phyloP scores from a whole-genome alignment of 2,888 invertebrate genomes.

The Phania funesta region DNA sequence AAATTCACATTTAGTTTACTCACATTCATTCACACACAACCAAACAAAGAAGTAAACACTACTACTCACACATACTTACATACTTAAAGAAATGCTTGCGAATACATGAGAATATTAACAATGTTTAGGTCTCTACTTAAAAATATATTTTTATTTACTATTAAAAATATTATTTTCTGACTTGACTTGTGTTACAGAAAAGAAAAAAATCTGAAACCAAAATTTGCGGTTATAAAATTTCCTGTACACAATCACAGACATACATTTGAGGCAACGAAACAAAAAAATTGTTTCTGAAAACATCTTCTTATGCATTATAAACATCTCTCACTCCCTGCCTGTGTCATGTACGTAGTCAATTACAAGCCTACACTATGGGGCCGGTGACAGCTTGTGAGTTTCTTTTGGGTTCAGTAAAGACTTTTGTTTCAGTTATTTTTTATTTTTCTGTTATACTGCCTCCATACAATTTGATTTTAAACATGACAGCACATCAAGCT shows the following conservation, averaged over 20 bases:
- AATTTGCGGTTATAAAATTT: slow-evolving; percentile 57
- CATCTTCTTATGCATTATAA: slow-evolving; percentile 9
- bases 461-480: slow-evolving; percentile 8
- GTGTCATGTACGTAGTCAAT: background rate
- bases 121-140: background rate
- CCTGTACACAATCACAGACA: slow-evolving; percentile 1
- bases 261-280: background rate
- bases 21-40: background rate
- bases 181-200: slow-evolving; percentile 33
- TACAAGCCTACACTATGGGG: background rate
- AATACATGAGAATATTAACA: background rate
- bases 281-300: background rate
- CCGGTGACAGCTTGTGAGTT: slow-evolving; percentile 9
- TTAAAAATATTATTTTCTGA: slow-evolving; percentile 43
- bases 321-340: background rate
- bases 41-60: no score
- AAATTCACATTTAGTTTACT: background rate
- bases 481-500: slow-evolving; percentile 9
- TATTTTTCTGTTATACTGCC: background rate
- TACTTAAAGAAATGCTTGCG: background rate
- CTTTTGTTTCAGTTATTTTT: background rate
- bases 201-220: slow-evolving; percentile 21
- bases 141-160: slow-evolving; percentile 19
- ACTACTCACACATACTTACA: background rate
- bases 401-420: slow-evolving; percentile 18